Conservation (phyloP, 2,797 vertebrate genomes). For the Hippoglossus hippoglossus region DNA sequence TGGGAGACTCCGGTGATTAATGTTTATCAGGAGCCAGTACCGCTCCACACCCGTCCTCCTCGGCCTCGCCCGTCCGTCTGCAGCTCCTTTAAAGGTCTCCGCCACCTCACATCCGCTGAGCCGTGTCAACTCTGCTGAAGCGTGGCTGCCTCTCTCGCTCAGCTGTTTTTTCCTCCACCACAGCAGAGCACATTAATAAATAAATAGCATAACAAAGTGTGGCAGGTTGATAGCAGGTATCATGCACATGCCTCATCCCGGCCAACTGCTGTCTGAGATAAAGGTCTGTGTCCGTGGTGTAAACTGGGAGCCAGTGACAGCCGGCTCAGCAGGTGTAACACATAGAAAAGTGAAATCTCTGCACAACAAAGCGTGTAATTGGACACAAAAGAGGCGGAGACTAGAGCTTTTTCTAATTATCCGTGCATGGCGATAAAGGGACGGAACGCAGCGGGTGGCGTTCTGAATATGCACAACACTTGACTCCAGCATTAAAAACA, state of each 20-base stretch:
- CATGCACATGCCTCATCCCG: not conserved
- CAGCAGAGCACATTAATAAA: not conserved
- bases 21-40: conserved; percentile 57
- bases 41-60: not conserved
- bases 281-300: not conserved
- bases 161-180: conserved; percentile 17
- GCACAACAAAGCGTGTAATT: conserved; percentile 59
- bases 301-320: conserved; percentile 7
- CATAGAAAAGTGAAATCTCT: conserved; percentile 4
- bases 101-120: not conserved
- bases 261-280: conserved; percentile 50
- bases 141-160: not conserved
- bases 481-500: not conserved
- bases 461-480: conserved; percentile 55
- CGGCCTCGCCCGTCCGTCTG: conserved; percentile 11
- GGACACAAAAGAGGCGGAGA: conserved; percentile 50
- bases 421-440: conserved; percentile 53
- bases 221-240: conserved; percentile 15
- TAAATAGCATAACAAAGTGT: not conserved
- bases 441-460: conserved; percentile 39
- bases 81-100: conserved; percentile 6
- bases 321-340: conserved; percentile 34
- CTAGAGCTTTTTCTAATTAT: conserved; percentile 61
- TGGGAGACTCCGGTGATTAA: conserved; percentile 47
- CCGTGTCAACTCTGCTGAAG: conserved; percentile 5